These are phyloP conservation scores for Gallinago nigripennis DNA, from an alignment of 2,797 vertebrate species.

Conservation along the genomic window DNA sequence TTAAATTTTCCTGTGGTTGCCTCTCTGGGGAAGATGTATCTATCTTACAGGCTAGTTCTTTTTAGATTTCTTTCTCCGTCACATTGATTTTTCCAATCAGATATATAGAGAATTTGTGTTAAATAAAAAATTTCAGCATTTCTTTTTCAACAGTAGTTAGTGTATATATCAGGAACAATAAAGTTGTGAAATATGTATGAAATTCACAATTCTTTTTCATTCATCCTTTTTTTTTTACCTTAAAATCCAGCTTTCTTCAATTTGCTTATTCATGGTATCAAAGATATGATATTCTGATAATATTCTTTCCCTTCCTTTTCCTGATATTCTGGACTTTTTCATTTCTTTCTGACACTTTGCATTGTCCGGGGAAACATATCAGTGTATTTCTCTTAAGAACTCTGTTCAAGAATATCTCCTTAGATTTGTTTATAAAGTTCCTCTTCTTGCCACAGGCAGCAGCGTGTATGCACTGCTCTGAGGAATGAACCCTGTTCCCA, in stretches of 20 bases:
- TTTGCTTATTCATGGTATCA: neutral
- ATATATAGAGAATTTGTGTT: neutral
- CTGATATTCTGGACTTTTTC: neutral
- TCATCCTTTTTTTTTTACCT: accelerated
- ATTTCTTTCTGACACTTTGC: neutral
- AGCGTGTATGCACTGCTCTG: neutral
- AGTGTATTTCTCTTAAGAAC: neutral
- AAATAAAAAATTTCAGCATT: neutral
- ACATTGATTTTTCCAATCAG: neutral
- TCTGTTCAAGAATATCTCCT: neutral
- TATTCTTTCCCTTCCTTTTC: neutral
- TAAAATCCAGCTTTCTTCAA: neutral
- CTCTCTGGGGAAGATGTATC: neutral
- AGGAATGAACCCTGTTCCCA: neutral
- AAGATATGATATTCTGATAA: neutral
- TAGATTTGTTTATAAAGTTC: neutral
- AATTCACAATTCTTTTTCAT: neutral
- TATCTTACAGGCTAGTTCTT: neutral
- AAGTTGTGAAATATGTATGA: neutral
- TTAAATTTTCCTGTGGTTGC: neutral
- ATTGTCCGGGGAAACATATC: neutral
- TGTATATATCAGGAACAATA: neutral
- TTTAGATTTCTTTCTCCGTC: neutral
- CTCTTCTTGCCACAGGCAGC: neutral
- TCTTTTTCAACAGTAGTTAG: neutral